Evolutionary conservation across 2,113 vertebrate species (phyloP), one percentile per base, ranked within the genome.

Genomic region (Pomatostomus ruficeps): DNA sequence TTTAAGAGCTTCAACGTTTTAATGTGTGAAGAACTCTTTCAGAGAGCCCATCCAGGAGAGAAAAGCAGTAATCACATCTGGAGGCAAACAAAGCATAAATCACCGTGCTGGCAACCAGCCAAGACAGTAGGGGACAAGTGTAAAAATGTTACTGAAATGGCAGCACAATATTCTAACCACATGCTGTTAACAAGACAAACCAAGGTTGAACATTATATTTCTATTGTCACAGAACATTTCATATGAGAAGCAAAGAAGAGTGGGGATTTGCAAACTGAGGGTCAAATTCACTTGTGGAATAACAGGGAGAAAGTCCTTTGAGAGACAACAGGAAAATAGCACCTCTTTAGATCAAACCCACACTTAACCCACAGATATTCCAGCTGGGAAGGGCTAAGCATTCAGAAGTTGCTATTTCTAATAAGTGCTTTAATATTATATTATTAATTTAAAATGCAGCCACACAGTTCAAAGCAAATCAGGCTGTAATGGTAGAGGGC

Each of bases 131-230:
- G 92, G 91, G 92, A 95, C 86, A 91, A 93, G 89, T 73, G 65
- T 94, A 89, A 95, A 96, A 95, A 88, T 94, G 73, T 94, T 91
- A 73, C 86, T 95, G 83, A 93, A 95, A 85, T 43, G 25, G 74
- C 66, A 94, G 85, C 45, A 83, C 72, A 63, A 51, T 93, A 91
- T 95, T 91, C 91, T 85, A 93, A 92, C 88, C 94, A 89, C 95
- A 91, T 70, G 92, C 89, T 96, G 95, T 63, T 95, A 96, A 93
- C 88, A 92, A 94, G 92, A 82, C 83, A 96, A 91, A 93, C 85
- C 89, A 84, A 83, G 84, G 91, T 72, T 85, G 73, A 91, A 90
- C 55, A 38, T 92, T 91, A 51, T 85, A 89, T 89, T 96, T 87
- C 93, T 88, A 9, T 94, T 86, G 88, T 90, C 74, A 78, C 66